Conservation (phyloP, 2,113 vertebrate species). For the Oreocharis arfaki region DNA sequence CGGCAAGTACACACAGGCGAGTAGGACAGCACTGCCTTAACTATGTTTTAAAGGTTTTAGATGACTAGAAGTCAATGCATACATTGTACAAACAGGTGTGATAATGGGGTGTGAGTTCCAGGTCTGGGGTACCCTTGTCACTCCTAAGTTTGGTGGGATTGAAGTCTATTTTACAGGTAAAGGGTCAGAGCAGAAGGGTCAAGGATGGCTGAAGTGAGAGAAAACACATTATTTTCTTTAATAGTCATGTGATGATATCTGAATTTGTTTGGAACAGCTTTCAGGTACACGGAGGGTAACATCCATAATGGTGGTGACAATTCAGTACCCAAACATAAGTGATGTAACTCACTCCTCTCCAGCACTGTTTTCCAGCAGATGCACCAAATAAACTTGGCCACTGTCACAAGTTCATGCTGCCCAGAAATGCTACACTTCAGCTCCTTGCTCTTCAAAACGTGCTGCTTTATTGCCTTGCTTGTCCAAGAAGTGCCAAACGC, state of each 20-base stretch:
- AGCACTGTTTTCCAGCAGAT: not conserved
- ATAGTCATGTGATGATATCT: not conserved
- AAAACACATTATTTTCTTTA: not conserved
- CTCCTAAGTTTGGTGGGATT: not conserved
- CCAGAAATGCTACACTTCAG: not conserved
- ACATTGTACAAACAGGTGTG: rapidly evolving
- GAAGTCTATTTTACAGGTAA: not conserved
- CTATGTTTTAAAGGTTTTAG: not conserved
- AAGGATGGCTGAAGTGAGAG: not conserved
- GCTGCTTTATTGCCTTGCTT: not conserved
- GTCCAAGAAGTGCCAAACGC: not conserved
- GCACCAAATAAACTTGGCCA: not conserved
- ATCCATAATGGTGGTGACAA: not conserved
- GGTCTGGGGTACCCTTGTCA: not conserved
- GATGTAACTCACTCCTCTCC: not conserved
- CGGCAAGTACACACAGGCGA: not conserved
- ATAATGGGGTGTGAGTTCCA: not conserved
- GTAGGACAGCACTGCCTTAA: not conserved
- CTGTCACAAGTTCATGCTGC: not conserved
- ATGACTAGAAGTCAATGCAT: not conserved
- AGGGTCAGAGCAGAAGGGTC: not conserved
- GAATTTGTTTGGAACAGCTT: not conserved
- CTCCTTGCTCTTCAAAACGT: not conserved
- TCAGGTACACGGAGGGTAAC: not conserved
- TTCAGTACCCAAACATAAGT: not conserved